Evolutionary conservation across 2,113 vertebrate genomes (phyloP), one percentile per base, ranked within the genome.

Genomic region (Phyllopteryx taeniolatus): DNA sequence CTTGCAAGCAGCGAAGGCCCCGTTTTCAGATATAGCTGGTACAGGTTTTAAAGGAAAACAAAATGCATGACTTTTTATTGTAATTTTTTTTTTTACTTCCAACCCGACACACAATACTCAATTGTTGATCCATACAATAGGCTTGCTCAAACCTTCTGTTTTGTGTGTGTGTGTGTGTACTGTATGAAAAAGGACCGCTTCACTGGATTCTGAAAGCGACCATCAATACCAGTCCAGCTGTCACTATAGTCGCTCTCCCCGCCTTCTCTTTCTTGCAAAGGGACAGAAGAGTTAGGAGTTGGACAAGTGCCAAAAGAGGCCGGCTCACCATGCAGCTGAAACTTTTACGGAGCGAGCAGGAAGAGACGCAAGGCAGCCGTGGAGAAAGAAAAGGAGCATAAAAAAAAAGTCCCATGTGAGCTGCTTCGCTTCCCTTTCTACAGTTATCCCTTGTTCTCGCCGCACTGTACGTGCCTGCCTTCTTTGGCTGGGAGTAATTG

Each of bases 281-380:
- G 81, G 86, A 86, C 85, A 85, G 70, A 70, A 80, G 76, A 90
- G 81, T 86, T 85, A 78, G 82, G 79, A 77, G 80, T 70, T 93
- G 92, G 89, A 86, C 60, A 14, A 44, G 69, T 87, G 91, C 92
- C 91, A 92, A 90, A 89, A 84, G 89, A 91, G 91, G 90, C 91
- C 62, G 88, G 76, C 71, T 86, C 71, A 17, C 83, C 84, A 68
- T 79, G 88, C 90, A 92, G 91, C 89, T 90, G 87, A 92, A 91
- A 92, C 86, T 90, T 92, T 91, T 89, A 92, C 86, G 91, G 86
- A 89, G 85, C 83, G 74, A 91, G 87, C 91, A 92, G 91, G 91
- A 92, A 91, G 87, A 91, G 85, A 87, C 77, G 57, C 76, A 31
- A 35, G 79, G 78, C 82, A 86, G 78, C 76, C 72, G 81, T 78